phyloP scores from a whole-genome alignment of 2,888 invertebrate genomes.

The Pilophorus perplexus region DNA sequence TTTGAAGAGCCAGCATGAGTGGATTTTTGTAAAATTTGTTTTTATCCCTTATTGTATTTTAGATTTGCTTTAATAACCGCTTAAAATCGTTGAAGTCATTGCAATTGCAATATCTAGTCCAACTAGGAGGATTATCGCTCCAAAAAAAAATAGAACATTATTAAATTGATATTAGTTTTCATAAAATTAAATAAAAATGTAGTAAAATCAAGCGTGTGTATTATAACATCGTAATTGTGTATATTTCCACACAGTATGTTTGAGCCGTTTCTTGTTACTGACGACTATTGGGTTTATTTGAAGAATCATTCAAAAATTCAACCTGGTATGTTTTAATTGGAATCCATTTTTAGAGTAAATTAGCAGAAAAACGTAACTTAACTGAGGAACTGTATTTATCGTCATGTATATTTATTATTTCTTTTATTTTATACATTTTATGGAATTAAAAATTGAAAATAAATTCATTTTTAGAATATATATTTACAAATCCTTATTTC shows the following conservation, averaged over 20 bases:
- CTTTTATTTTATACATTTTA: conserved; percentile 45
- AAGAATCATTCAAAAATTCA: not conserved
- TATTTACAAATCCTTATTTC: too few relatives aligned
- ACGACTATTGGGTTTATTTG: too few relatives aligned
- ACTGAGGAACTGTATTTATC: conserved; percentile 43
- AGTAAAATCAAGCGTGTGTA: too few relatives aligned
- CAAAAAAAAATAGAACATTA: too few relatives aligned
- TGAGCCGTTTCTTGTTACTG: too few relatives aligned
- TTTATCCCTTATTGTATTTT: conserved; percentile 32
- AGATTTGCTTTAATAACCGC: conserved; percentile 31
- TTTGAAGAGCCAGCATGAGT: too few relatives aligned
- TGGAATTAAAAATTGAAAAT: conserved; percentile 44
- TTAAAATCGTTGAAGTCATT: conserved; percentile 34
- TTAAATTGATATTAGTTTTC: too few relatives aligned
- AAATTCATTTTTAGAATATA: too few relatives aligned
- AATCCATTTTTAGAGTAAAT: conserved; percentile 6
- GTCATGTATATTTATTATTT: conserved; percentile 45
- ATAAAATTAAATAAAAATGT: conserved; percentile 1
- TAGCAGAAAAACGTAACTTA: conserved; percentile 7
- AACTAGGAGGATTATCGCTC: conserved; percentile 31
- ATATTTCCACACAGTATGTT: too few relatives aligned
- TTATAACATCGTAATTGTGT: too few relatives aligned
- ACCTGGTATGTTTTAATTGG: conserved; percentile 30
- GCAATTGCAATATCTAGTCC: conserved; percentile 42
- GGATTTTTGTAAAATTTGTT: conserved; percentile 23